Percentiles rank a stretch among this genome's conserved stretches.
Conservation (phyloP, 2,888 invertebrate genomes). For the Limnephilus marmoratus region DNA sequence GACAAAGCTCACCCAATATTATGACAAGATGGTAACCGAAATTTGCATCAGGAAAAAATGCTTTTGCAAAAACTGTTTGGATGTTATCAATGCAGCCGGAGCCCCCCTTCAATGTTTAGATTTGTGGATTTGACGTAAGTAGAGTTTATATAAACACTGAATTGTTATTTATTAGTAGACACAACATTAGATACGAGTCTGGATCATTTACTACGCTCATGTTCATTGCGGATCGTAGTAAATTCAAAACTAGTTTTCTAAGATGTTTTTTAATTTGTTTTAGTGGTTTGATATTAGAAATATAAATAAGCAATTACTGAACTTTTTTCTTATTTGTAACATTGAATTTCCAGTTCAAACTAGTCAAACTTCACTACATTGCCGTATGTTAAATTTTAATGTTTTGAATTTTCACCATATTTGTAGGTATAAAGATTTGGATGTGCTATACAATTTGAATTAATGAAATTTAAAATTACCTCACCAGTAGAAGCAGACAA, state of each 20-base stretch:
- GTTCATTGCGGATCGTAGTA: background rate
- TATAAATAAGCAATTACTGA: background rate
- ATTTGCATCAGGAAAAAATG: too few relatives aligned
- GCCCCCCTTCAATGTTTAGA: background rate
- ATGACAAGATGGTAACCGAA: too few relatives aligned
- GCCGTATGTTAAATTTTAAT: too few relatives aligned
- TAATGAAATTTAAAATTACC: too few relatives aligned
- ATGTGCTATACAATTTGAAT: too few relatives aligned
- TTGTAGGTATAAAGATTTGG: too few relatives aligned
- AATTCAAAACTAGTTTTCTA: background rate
- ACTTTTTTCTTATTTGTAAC: background rate
- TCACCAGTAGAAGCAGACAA: too few relatives aligned
- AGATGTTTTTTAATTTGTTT: background rate
- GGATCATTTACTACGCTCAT: background rate
- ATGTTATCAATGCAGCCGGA: background rate
- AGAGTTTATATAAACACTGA: background rate
- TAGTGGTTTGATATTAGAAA: background rate
- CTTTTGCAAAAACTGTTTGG: too few relatives aligned
- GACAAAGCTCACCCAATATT: too few relatives aligned
- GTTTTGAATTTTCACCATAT: too few relatives aligned
- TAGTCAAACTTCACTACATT: too few relatives aligned
- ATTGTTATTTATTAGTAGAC: background rate
- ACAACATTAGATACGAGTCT: background rate
- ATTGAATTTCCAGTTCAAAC: too few relatives aligned
- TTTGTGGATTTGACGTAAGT: background rate